Conservation (phyloP, 2,113 vertebrate species). For the Epinephelus moara region DNA sequence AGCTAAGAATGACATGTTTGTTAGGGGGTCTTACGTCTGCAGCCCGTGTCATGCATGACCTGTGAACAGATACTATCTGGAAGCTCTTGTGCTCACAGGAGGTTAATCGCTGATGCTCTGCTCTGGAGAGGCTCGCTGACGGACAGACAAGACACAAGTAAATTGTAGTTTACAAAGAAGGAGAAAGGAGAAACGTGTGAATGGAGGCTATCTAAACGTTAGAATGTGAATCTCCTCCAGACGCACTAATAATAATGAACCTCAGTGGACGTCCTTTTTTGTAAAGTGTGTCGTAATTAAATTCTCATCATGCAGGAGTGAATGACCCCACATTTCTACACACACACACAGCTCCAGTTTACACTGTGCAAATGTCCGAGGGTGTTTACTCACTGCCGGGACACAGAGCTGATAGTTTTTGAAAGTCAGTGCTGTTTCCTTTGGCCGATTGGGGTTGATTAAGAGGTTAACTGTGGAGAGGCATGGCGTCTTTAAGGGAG, state of each 20-base stretch:
- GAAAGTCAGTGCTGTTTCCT: conserved; percentile 80
- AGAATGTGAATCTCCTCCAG: neutral
- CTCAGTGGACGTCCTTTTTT: neutral
- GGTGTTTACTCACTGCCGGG: conserved; percentile 49
- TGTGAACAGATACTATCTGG: conserved; percentile 55
- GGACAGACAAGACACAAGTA: conserved; percentile 25
- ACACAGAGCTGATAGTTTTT: conserved; percentile 55
- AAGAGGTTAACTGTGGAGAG: conserved; percentile 85
- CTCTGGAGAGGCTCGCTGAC: conserved; percentile 38
- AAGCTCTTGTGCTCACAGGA: conserved; percentile 30
- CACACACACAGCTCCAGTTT: neutral
- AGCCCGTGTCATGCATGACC: conserved; percentile 33
- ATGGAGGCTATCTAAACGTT: neutral
- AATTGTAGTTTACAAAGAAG: conserved; percentile 17
- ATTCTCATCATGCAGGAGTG: conserved; percentile 7
- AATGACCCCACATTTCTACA: neutral
- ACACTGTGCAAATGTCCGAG: conserved; percentile 12
- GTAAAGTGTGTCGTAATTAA: neutral
- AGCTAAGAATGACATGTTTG: conserved; percentile 62
- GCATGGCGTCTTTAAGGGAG: conserved; percentile 85
- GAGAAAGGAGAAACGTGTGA: neutral
- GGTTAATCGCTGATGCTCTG: conserved; percentile 41
- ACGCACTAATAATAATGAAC: conserved; percentile 13
- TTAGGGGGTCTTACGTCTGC: conserved; percentile 29
- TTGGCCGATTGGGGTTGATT: conserved; percentile 86